Percentiles rank a stretch among this genome's conserved stretches.
These are phyloP conservation scores for Drosophila gunungcola DNA, from an alignment of 1,140 invertebrate genomes.

Conservation along the genomic window DNA sequence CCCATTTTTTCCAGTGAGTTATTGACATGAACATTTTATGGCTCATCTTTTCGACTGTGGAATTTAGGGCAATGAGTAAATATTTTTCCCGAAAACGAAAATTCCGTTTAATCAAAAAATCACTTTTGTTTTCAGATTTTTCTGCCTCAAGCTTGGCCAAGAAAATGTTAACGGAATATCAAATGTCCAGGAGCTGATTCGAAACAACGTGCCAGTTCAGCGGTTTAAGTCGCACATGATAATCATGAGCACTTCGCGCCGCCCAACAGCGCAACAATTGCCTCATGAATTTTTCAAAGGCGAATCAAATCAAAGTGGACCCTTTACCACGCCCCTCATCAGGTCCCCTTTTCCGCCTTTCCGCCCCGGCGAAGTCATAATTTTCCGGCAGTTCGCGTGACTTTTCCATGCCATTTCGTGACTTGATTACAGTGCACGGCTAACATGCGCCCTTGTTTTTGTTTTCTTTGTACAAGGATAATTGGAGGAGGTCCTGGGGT, in stretches of 20 bases:
- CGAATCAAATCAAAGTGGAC: constrained; percentile 69
- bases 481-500: constrained; percentile 9
- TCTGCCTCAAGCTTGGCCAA: constrained; percentile 1
- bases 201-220: constrained; percentile 32
- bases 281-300: constrained; percentile 75
- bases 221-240: constrained; percentile 46
- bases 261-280: constrained; percentile 63
- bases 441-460: constrained; percentile 57
- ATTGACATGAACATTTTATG: neutral
- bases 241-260: constrained; percentile 59
- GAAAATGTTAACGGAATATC: constrained; percentile 44
- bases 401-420: constrained; percentile 72
- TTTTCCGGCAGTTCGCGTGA: constrained; percentile 76
- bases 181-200: constrained; percentile 39
- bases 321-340: constrained; percentile 36
- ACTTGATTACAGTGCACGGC: constrained; percentile 65
- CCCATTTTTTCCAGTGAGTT: too few relatives aligned
- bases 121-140: constrained; percentile 5
- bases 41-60: neutral
- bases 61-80: constrained; percentile 29
- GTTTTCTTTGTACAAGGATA: constrained; percentile 24
- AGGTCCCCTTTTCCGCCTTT: constrained; percentile 20
- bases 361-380: constrained; percentile 58
- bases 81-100: constrained; percentile 26
- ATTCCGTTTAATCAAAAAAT: constrained; percentile 32